Base-by-base conservation (phyloP, 2,113 vertebrate genomes). In the Solea senegalensis region DNA sequence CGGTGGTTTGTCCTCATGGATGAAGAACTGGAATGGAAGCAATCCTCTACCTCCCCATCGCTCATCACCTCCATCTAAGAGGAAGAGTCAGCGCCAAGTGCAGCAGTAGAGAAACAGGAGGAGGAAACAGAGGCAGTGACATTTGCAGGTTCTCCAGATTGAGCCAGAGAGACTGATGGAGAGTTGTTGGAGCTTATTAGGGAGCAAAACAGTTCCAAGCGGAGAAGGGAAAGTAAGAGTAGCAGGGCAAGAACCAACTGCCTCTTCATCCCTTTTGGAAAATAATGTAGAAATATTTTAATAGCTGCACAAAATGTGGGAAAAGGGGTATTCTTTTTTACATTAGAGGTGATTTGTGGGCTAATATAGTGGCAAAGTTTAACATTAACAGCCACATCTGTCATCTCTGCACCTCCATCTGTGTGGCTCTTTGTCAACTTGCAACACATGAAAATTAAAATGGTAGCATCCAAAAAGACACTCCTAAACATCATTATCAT, bases 71-170 rank as follows among this genome's bases (percentile, higher is more conserved):
- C 50, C 10, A 71, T 80, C 72, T 76, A 82, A 82, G 62, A 77
- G 46, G 62, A 62, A 14, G 14, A 80, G 46, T 54, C 54, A 55
- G 78, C 58, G 82, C 82, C 79, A 82, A 84, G 66, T 72, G 72
- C 75, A 54, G 76, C 50, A 66, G 63, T 65, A 69, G 46, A 69
- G 76, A 71, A 84, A 86, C 84, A 74, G 81, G 50, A 84, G 77
- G 64, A 86, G 78, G 78, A 82, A 84, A 80, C 73, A 72, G 65
- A 72, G 75, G 69, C 78, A 72, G 58, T 54, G 76, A 82, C 82
- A 69, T 82, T 65, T 74, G 78, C 70, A 79, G 69, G 62, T 70
- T 78, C 51, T 56, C 57, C 41, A 64, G 26, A 70, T 0, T 59
- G 48, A 83, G 68, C 68, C 74, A 65, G 62, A 52, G 54, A 71